phyloP scores from a whole-genome alignment of 2,797 vertebrate genomes.

The Sebastiscus albofasciatus region DNA sequence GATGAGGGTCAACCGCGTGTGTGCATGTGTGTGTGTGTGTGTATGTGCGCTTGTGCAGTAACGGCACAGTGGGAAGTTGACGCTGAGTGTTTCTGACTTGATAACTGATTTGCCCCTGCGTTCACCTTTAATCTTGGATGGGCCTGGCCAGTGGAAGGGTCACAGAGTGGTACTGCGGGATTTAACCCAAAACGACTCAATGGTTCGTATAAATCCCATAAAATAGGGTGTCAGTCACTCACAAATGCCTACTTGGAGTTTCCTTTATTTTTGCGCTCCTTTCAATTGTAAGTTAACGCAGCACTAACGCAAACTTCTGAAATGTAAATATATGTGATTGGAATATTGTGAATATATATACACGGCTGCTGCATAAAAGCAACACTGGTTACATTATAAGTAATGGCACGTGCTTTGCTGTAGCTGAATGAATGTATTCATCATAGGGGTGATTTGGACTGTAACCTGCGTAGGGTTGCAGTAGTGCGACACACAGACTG shows the following conservation, averaged over 20 bases:
- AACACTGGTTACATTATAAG: neutral
- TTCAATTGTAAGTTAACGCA: conserved; percentile 12
- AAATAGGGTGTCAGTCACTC: conserved; percentile 71
- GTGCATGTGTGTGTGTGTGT: conserved; percentile 25
- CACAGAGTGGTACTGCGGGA: conserved; percentile 75
- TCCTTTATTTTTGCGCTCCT: conserved; percentile 31
- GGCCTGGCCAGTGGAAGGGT: conserved; percentile 67
- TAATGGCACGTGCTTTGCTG: neutral
- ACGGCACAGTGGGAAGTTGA: conserved; percentile 77
- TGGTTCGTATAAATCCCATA: conserved; percentile 75
- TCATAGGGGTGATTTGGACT: conserved; percentile 20
- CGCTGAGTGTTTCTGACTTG: conserved; percentile 80
- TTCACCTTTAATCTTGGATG: conserved; percentile 84
- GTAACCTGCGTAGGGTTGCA: neutral
- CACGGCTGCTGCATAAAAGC: neutral
- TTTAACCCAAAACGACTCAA: conserved; percentile 68
- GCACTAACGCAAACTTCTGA: neutral
- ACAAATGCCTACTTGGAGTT: conserved; percentile 50
- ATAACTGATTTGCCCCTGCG: conserved; percentile 80
- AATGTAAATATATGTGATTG: neutral
- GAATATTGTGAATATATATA: neutral
- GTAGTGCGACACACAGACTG: neutral
- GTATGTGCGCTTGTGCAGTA: conserved; percentile 47
- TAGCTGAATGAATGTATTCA: neutral
- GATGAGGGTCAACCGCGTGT: conserved; percentile 56